Conservation (phyloP, 1,140 invertebrate genomes). For the Gryllus bimaculatus region DNA sequence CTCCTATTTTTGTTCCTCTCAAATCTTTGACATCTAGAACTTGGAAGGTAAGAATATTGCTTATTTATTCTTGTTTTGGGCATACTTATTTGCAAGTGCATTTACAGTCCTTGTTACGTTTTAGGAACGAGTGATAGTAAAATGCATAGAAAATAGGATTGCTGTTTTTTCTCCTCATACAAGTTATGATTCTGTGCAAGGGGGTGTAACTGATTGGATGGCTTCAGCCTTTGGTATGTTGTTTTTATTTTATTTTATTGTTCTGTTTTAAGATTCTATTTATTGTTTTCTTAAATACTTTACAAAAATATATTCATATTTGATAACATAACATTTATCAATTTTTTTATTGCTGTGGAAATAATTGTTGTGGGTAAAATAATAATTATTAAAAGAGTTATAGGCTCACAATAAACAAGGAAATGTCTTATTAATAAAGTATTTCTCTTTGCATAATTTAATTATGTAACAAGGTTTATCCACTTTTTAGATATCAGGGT, state of each 20-base stretch:
- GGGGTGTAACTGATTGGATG: constrained; percentile 91
- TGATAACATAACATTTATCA: neutral
- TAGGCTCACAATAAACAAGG: too few relatives aligned
- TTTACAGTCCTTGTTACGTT: constrained; percentile 17
- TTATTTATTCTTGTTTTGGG: neutral
- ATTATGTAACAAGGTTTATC: too few relatives aligned
- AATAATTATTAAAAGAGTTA: too few relatives aligned
- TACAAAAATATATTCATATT: neutral
- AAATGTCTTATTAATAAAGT: too few relatives aligned
- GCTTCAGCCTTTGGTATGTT: constrained; percentile 57
- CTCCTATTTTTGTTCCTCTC: constrained; percentile 79
- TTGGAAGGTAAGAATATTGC: constrained; percentile 58
- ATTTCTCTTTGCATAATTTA: too few relatives aligned
- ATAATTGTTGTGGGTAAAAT: neutral
- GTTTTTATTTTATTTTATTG: neutral
- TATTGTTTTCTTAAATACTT: neutral
- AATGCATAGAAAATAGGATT: constrained; percentile 76
- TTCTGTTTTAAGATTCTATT: neutral
- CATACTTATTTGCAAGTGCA: constrained; percentile 16
- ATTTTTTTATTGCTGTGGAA: neutral
- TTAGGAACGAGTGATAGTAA: constrained; percentile 67
- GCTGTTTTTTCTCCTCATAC: constrained; percentile 92
- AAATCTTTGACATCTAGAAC: constrained; percentile 58
- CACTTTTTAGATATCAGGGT: too few relatives aligned
- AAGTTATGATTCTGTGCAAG: constrained; percentile 67